These are phyloP conservation scores for Dendrolimus houi DNA, from an alignment of 2,888 invertebrate species.

Conservation along the genomic window DNA sequence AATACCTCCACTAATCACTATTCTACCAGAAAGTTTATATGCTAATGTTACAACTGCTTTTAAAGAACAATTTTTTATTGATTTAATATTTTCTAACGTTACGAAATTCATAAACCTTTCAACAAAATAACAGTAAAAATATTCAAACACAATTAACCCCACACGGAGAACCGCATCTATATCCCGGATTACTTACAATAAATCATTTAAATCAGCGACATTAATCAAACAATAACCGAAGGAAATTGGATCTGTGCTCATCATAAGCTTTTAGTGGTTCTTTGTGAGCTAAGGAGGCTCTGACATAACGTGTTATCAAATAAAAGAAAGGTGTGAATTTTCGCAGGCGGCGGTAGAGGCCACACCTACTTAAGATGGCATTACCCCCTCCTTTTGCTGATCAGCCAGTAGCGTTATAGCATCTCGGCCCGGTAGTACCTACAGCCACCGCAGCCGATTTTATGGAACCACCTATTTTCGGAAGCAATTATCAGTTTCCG, in stretches of 20 bases:
- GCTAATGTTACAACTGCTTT: no score
- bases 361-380: conserved; percentile 72
- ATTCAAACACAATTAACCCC: conserved; percentile 6
- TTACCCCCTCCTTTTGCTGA: conserved; percentile 47
- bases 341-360: conserved; percentile 60
- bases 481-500: conserved; percentile 63
- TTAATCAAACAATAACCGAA: conserved; percentile 64
- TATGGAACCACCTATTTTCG: conserved; percentile 68
- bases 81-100: no score
- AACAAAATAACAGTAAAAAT: neutral
- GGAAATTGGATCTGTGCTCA: conserved; percentile 63
- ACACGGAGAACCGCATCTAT: conserved; percentile 18
- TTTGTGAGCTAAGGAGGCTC: conserved; percentile 67
- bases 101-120: no score
- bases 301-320: conserved; percentile 74
- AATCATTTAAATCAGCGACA: conserved; percentile 62
- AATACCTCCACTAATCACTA: no score
- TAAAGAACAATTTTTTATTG: no score
- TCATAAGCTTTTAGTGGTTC: conserved; percentile 71
- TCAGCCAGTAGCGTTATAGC: conserved; percentile 60
- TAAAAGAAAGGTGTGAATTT: conserved; percentile 76
- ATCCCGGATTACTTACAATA: conserved; percentile 36
- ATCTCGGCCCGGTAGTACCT: conserved; percentile 55
- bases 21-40: no score
- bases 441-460: conserved; percentile 41